A percentile compares a stretch with the other conserved stretches of the same genome.
phyloP scores from a whole-genome alignment of 2,797 vertebrate genomes.

The Bucorvus abyssinicus region DNA sequence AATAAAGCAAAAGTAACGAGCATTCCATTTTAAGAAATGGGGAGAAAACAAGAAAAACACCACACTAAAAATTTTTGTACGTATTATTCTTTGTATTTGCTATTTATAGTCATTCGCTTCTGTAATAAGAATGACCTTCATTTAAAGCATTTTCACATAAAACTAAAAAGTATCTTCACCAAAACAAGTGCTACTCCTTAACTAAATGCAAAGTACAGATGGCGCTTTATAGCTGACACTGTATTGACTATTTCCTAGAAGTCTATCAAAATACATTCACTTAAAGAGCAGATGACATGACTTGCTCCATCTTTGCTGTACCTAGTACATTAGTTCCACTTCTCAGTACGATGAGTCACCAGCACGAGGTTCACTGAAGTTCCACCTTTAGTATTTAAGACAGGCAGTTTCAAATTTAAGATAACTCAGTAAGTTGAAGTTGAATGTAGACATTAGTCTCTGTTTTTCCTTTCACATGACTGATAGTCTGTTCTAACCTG shows the following conservation, averaged over 20 bases:
- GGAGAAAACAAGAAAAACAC: not conserved
- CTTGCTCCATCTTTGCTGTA: not conserved
- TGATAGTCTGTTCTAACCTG: not conserved
- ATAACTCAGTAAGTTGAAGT: not conserved
- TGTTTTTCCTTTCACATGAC: not conserved
- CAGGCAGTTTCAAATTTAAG: not conserved
- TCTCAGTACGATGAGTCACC: not conserved
- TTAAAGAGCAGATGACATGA: not conserved
- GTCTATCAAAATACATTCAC: not conserved
- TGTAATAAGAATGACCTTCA: not conserved
- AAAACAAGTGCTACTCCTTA: not conserved
- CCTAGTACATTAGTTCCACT: not conserved
- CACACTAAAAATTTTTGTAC: not conserved
- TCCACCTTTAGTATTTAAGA: not conserved
- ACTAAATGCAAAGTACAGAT: not conserved
- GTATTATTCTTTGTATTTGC: not conserved
- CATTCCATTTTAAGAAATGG: not conserved
- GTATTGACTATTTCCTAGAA: not conserved
- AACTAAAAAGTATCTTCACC: not conserved
- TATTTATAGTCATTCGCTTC: not conserved
- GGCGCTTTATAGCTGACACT: not conserved
- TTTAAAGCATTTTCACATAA: not conserved
- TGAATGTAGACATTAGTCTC: not conserved
- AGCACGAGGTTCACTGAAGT: not conserved
- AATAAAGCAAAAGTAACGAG: not conserved